Evolutionary conservation across 2,888 invertebrate genomes (phyloP).

Genomic region (Scotopteryx bipunctaria): DNA sequence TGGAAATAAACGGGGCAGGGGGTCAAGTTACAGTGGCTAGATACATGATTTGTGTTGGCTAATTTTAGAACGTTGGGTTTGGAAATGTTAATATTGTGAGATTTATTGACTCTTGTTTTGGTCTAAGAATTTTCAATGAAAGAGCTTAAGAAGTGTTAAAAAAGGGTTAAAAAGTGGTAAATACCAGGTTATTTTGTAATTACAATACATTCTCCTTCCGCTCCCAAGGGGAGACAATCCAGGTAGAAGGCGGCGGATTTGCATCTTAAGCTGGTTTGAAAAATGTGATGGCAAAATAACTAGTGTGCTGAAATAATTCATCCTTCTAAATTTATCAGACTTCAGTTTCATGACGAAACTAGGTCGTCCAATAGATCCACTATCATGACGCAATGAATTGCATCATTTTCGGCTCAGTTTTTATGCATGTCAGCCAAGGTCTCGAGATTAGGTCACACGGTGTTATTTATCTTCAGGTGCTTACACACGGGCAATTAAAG

Average conservation of each 20-base stretch:
- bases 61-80: conserved; percentile 67
- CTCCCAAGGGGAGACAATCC: too few relatives aligned
- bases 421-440: conserved; percentile 55
- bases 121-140: conserved; percentile 25
- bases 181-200: too few relatives aligned
- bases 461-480: conserved; percentile 17
- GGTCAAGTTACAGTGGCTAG: conserved; percentile 42
- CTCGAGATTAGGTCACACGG: conserved; percentile 53
- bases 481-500: background rate
- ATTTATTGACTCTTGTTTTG: conserved; percentile 43
- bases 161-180: background rate
- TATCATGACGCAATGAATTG: conserved; percentile 33
- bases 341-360: conserved; percentile 34
- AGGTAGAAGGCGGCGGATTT: too few relatives aligned
- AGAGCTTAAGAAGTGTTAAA: background rate
- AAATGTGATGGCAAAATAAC: too few relatives aligned
- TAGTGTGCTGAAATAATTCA: too few relatives aligned
- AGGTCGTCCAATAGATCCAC: conserved; percentile 32
- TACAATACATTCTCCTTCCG: background rate
- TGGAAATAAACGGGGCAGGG: conserved; percentile 34
- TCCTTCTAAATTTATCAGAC: conserved; percentile 1
- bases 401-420: conserved; percentile 39
- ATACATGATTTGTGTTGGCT: conserved; percentile 56
- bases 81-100: conserved; percentile 52
- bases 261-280: too few relatives aligned